Base-by-base conservation (phyloP, 2,888 invertebrate genomes). In the Coremacera marginata region DNA sequence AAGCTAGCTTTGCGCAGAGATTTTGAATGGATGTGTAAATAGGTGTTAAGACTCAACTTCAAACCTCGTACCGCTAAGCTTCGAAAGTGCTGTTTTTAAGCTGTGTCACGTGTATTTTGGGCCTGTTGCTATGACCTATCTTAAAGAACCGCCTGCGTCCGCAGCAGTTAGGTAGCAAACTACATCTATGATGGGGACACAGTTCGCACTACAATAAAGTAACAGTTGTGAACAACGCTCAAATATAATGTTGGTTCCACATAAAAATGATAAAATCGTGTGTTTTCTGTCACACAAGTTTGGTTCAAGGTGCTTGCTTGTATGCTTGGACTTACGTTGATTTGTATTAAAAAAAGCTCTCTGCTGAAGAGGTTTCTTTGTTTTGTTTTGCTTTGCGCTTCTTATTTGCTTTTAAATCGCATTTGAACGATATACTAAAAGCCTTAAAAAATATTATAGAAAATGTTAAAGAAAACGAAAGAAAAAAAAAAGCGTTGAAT, bases 351-450 rank as follows among this genome's bases (percentile, higher is more conserved):
- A 68, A n/a, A 65, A 68, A 68, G 51, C 68, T 65, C 31, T 68
- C 37, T 11, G 65, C 11, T 37, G 16, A 16, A 37, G 34, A 37
- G 65, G 31, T 67, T 67, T 44, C 11, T 44, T 49, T 22, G 51
- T 16, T 65, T 68, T 44, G 51, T 68, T 51, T 68, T 44, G 49
- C 51, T 68, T 68, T 51, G 67, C n/a, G 37, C 9, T 37, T 67
- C 67, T 44, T 14, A 9, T 7, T 22, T n/a, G 27, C 22, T 16
- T 27, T 27, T 11, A 51, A 51, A 44, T 34, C 14, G 49, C 2
- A 51, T 68, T 68, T 25, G 68, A 27, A 22, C 51, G 52, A 25
- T 25, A 11, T 51, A 8, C 22, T 19, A 51, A 68, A 25, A 27
- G 51, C 3, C 49, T 19, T 19, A n/a, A 44, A 67, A 67, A 34